Percentiles rank a stretch among this genome's conserved stretches.
Evolutionary conservation across 2,797 vertebrate genomes (phyloP).

Genomic region (Chaunax sp.): DNA sequence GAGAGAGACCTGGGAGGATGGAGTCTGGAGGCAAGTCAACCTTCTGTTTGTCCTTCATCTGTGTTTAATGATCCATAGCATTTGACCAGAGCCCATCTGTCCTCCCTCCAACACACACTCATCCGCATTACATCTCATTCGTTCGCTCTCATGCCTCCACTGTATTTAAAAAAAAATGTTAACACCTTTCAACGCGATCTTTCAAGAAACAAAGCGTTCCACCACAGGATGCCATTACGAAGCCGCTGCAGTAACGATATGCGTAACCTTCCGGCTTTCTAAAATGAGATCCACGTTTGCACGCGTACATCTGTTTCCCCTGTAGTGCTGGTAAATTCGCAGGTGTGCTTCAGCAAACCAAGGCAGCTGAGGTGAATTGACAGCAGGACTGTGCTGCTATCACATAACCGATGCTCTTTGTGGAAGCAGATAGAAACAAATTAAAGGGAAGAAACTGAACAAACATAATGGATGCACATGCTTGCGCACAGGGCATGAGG

Average conservation of each 20-base stretch:
- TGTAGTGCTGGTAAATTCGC: constrained; percentile 16
- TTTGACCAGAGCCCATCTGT: constrained; percentile 74
- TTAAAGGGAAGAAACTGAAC: constrained; percentile 23
- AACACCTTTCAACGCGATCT: constrained; percentile 25
- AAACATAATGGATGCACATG: constrained; percentile 1
- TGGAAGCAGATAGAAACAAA: constrained; percentile 24
- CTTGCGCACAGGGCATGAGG: neutral
- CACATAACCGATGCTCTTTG: constrained; percentile 25
- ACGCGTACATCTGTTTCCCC: constrained; percentile 43
- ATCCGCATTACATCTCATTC: constrained; percentile 21
- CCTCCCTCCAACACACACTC: constrained; percentile 17
- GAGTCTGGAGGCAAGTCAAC: constrained; percentile 67
- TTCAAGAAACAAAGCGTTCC: constrained; percentile 38
- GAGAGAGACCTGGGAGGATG: constrained; percentile 43
- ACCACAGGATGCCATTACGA: constrained; percentile 25
- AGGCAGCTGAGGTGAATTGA: constrained; percentile 44
- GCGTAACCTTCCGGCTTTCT: constrained; percentile 20
- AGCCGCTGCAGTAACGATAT: constrained; percentile 12
- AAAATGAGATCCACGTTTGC: constrained; percentile 49
- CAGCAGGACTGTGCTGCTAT: constrained; percentile 1
- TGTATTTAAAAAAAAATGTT: constrained; percentile 20
- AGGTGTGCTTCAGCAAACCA: constrained; percentile 27
- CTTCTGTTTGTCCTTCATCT: constrained; percentile 77
- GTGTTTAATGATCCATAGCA: constrained; percentile 76
- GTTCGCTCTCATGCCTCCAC: neutral